Evolutionary conservation across 2,888 invertebrate species (phyloP), one percentile per base, ranked within the genome.

Genomic region (Agrypnus murinus): DNA sequence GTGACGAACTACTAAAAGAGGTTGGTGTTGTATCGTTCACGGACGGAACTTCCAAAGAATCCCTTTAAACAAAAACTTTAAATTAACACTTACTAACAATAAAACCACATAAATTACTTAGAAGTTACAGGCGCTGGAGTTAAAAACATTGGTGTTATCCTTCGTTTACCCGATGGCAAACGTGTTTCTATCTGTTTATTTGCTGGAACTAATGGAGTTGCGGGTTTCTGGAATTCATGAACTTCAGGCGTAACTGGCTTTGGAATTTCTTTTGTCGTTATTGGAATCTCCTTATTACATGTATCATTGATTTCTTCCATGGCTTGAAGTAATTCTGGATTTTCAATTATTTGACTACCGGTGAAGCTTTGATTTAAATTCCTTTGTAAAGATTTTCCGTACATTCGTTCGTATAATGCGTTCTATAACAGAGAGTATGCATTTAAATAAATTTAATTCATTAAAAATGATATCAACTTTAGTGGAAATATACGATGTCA

Each of bases 81-180:
- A 25, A 53, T 34, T 34, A 36, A 15, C 8, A 46, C 9, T 31
- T 31, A 12, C 10, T 25, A 31, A 25, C n/a, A 1, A 6, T 6
- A 45, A 15, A 6, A 45, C 48, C 25, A 45, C 38, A 73, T 36
- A 40, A n/a, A 67, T n/a, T 62, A 71, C 69, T 67, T 71, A 48
- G 58, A 46, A 25, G 43, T 43, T 64, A 66, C 65, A 40, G 81
- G 77, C 2, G 77, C 76, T 5, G 82, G 74, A 15, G 96, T 95
- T 79, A 99, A 92, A 83, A 96, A 97, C 86, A 99, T 95, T 0
- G 99, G 99, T 6, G 98, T 99, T 76, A 99, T 99, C 73, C 99
- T 89, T 45, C 99, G 88, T 85, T 96, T 94, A 34, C 99, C 99
- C 86, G 98, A 98, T 0, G 96, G 93, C 2, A 97, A 95, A 74